Evolutionary conservation across 2,113 vertebrate species (phyloP), one percentile per base, ranked within the genome.

Genomic region (Phaethon lepturus): DNA sequence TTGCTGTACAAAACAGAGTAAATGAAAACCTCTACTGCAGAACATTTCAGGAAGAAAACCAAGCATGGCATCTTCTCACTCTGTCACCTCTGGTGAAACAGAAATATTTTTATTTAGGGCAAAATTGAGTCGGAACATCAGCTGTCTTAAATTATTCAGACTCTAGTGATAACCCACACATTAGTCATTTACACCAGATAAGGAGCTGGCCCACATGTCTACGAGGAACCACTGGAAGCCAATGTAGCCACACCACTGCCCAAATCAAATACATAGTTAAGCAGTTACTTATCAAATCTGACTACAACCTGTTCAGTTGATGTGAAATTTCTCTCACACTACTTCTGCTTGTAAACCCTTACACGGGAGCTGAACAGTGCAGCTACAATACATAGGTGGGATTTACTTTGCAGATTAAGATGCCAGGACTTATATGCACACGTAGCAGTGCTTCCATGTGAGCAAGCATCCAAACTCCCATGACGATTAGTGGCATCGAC

Each of bases 361-460:
- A 2, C 0, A 0, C 50, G 35, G 25, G 55, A 85, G n/a, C 42
- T 7, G 11, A 82, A 25, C 11, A 4, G 56, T 9, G 38, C 53
- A 49, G 45, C 19, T 64, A 17, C 14, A 47, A 6, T 1, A 2
- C 10, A 8, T 3, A 24, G 29, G 11, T 45, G 71, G 47, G 49
- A 42, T 73, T 87, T 56, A 6, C 29, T 62, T 33, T 56, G 33
- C 13, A 56, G 49, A 23, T 31, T 23, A 10, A 64, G 63, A 29
- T 33, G 29, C 10, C 45, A 52, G 26, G 31, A 53, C 4, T 59
- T 42, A 5, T n/a, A 14, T n/a, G 11, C 24, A 6, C 4, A 14
- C 1, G 1, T 12, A 14, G 17, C 33, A 35, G 5, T 10, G 18
- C 6, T 79, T 72, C 58, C 17, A 4, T 1, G 12, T 10, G 31